Evolutionary conservation across 2,113 vertebrate species (phyloP).

Genomic region (Tyrannus savana): DNA sequence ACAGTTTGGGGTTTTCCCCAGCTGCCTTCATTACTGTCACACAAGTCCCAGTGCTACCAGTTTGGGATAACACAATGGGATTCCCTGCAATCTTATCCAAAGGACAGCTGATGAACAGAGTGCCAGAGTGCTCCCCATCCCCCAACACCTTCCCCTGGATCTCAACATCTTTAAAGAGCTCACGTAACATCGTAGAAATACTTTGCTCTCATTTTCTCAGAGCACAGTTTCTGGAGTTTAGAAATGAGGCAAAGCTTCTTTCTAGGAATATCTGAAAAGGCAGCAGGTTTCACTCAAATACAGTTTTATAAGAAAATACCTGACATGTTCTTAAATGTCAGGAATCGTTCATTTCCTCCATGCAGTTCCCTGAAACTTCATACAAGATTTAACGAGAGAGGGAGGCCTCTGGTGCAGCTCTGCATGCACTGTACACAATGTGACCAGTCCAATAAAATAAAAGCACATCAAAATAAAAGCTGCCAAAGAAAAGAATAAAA

Average conservation of each 20-base stretch:
- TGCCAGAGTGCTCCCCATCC: neutral
- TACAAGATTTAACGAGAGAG: neutral
- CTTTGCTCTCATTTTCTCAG: neutral
- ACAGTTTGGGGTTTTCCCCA: neutral
- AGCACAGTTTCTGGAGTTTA: neutral
- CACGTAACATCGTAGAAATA: neutral
- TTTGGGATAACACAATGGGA: neutral
- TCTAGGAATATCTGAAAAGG: neutral
- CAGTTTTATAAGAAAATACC: neutral
- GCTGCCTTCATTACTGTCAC: neutral
- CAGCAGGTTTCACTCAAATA: neutral
- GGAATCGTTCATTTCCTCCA: neutral
- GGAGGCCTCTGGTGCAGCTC: neutral
- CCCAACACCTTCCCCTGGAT: neutral
- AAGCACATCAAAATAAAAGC: neutral
- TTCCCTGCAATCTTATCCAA: neutral
- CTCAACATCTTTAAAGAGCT: neutral
- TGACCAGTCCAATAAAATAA: neutral
- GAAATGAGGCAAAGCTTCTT: neutral
- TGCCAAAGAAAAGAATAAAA: conserved; percentile 7
- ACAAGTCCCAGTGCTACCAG: neutral
- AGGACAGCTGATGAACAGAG: neutral
- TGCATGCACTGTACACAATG: neutral
- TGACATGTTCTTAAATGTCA: neutral
- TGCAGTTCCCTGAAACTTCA: neutral